Evolutionary conservation across 2,797 vertebrate species (phyloP), one percentile per base, ranked within the genome.

Genomic region (Tachyglossus aculeatus): DNA sequence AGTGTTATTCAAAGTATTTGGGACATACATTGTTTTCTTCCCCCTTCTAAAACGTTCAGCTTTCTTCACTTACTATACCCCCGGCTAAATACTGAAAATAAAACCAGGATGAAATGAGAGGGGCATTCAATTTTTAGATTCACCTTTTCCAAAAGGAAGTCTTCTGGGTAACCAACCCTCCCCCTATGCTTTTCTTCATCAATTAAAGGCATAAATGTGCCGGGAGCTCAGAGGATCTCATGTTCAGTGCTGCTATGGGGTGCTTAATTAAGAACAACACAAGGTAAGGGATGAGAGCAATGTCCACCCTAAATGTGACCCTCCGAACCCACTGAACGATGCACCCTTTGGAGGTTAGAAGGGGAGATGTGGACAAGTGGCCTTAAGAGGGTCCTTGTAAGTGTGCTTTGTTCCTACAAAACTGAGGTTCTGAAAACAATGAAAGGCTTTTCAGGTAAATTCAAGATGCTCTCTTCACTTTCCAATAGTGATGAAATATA

Each of bases 1-100:
- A 68, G 16, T 24, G 80, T 72, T 61, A 69, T 58, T 52, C 74
- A 69, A 44, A 22, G 33, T 19, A 70, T 1, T 0, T 16, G 67
- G 21, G 41, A 66, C 10, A 64, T 32, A 31, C 15, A 22, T 4
- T 41, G 29, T 52, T 65, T 53, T 41, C 25, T 71, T 62, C 21
- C n/a, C 55, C 12, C 51, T n/a, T 15, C 13, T 25, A 59, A 77
- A 67, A 29, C 25, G 21, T 16, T 29, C 45, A 14, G 3, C 27
- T 22, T 32, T 62, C 19, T 59, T 7, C 44, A 66, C 5, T 43
- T 3, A 58, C 31, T 80, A 55, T 62, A n/a, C 8, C 0, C 4
- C 10, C 3, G 50, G 6, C 1, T 10, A 29, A 57, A 62, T 34
- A 39, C 4, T 48, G 7, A 63, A 66, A 61, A 67, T 12, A 53